Conservation (phyloP, 2,797 vertebrate genomes). For the Discoglossus pictus region DNA sequence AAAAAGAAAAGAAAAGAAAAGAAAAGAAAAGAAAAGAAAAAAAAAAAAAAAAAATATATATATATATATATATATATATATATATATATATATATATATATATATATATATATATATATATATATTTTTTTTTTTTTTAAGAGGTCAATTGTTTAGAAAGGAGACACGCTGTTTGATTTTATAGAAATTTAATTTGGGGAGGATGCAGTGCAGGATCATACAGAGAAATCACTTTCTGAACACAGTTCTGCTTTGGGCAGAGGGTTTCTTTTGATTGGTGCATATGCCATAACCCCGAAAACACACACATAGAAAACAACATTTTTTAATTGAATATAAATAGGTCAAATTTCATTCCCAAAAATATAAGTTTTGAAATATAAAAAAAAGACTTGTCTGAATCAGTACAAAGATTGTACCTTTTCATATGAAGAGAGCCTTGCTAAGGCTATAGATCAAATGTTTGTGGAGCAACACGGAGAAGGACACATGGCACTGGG, state of each 20-base stretch:
- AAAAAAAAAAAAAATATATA: too few relatives aligned
- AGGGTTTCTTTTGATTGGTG: constrained; percentile 15
- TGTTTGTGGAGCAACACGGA: constrained; percentile 6
- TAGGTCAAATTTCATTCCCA: constrained; percentile 34
- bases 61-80: too few relatives aligned
- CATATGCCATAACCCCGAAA: constrained; percentile 16
- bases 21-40: too few relatives aligned
- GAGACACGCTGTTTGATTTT: background rate
- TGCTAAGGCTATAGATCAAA: too few relatives aligned
- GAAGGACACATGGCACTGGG: background rate
- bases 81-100: too few relatives aligned
- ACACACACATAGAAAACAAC: constrained; percentile 23
- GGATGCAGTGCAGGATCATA: constrained; percentile 22
- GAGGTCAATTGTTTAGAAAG: too few relatives aligned
- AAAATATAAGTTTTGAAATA: constrained; percentile 39
- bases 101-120: too few relatives aligned
- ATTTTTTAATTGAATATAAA: constrained; percentile 45
- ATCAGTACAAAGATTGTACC: constrained; percentile 9
- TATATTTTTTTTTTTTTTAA: too few relatives aligned
- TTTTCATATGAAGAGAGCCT: background rate
- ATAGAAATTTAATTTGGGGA: constrained; percentile 39
- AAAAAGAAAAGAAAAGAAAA: too few relatives aligned
- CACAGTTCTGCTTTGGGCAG: constrained; percentile 1
- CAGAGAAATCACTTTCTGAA: constrained; percentile 16
- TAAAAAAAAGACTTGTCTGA: constrained; percentile 15